These are phyloP conservation scores for Psix sp. DNA, from an alignment of 1,140 invertebrate species.

Conservation along the genomic window DNA sequence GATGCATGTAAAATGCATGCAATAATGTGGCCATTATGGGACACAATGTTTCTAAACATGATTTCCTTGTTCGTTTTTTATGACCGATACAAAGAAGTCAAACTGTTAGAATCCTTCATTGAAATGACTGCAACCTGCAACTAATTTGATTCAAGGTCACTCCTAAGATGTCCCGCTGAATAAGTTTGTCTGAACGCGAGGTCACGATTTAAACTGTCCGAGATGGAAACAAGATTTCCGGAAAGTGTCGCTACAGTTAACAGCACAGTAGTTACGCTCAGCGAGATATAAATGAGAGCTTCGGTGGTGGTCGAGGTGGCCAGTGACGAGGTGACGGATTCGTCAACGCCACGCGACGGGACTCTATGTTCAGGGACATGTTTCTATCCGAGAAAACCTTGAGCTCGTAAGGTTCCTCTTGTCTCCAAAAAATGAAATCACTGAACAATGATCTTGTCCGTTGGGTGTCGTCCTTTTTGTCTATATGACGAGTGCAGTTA, in stretches of 20 bases:
- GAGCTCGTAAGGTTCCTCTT: constrained; percentile 30
- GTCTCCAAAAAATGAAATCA: constrained; percentile 40
- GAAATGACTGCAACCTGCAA: too few species aligned
- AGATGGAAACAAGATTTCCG: constrained; percentile 14
- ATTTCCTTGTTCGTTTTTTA: constrained; percentile 35
- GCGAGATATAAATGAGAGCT: constrained; percentile 7
- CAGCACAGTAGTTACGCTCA: constrained; percentile 52
- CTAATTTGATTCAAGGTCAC: too few species aligned
- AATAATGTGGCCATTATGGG: constrained; percentile 33
- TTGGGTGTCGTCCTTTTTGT: constrained; percentile 10
- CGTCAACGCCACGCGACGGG: constrained; percentile 66
- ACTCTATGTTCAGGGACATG: constrained; percentile 42
- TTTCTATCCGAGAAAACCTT: constrained; percentile 40
- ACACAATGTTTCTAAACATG: constrained; percentile 22
- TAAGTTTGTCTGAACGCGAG: constrained; percentile 30
- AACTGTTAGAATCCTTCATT: constrained; percentile 24
- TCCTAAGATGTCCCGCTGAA: constrained; percentile 7
- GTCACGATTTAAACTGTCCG: constrained; percentile 19
- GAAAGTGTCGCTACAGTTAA: constrained; percentile 19
- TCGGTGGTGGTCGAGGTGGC: constrained; percentile 27
- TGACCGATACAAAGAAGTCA: constrained; percentile 22
- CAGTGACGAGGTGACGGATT: constrained; percentile 37
- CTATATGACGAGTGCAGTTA: constrained; percentile 8
- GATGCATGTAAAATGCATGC: constrained; percentile 15
- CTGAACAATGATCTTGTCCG: constrained; percentile 26